Base-by-base conservation (phyloP, 2,113 vertebrate genomes). In the Brachypteracias leptosomus region DNA sequence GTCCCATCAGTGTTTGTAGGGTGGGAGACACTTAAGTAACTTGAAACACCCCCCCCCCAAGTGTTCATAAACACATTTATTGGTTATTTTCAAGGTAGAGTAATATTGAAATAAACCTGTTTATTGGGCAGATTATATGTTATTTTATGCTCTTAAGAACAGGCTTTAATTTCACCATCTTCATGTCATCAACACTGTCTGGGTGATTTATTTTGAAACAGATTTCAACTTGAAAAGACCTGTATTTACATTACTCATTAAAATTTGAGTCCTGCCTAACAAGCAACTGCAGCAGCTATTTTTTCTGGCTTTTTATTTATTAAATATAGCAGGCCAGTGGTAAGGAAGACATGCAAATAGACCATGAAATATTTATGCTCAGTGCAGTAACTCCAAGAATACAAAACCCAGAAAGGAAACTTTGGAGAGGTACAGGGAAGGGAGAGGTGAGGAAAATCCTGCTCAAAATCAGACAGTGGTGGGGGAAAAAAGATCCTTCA, bases 221-320 rank as follows among this genome's bases (percentile, higher is more conserved):
- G 24, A 70, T 21, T 74, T 35, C 58, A 89, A 88, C 46, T 79
- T 73, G 74, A 76, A 81, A 92, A 73, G 58, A 54, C 2, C 35
- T 25, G 35, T 55, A 77, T 90, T 90, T 90, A 70, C 47, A 79
- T 79, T 33, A 77, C 73, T 44, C 59, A 66, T 88, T 88, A 77
- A 79, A 88, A 80, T 55, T 9, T 38, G 42, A 88, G 22, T 29
- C 76, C 73, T 79, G 31, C 36, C 10, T 54, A 94, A 91, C 71
- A 92, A 88, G 75, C 63, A 72, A 88, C 54, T 25, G 46, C 7
- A 94, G 54, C 74, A 70, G 72, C 66, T 91, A 31, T 54, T 88
- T 85, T n/a, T 80, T 62, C 78, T 72, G 20, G 36, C 66, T 89
- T 93, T 74, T 87, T 82, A 78, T 72, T 93, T 85, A 89, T 91